Evolutionary conservation across 1,140 invertebrate species (phyloP).

Genomic region (Achatina immaculata): DNA sequence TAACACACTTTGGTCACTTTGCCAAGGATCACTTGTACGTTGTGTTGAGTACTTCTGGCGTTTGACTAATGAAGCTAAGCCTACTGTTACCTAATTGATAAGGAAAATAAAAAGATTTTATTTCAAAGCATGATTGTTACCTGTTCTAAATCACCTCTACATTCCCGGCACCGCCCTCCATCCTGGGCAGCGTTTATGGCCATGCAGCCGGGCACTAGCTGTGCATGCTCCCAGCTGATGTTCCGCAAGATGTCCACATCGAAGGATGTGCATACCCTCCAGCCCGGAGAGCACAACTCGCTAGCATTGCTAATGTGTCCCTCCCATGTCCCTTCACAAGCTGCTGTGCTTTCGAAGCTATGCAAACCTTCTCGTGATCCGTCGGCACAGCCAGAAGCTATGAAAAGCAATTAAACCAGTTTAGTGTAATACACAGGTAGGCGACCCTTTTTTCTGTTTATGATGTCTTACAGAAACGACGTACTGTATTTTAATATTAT

Average conservation of each 20-base stretch:
- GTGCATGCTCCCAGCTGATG: slow-evolving; percentile 64
- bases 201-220: slow-evolving; percentile 61
- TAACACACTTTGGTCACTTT: too few species aligned
- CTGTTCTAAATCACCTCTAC: slow-evolving; percentile 44
- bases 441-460: background rate
- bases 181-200: slow-evolving; percentile 50
- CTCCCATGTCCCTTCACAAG: slow-evolving; percentile 61
- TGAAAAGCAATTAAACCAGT: background rate
- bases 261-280: slow-evolving; percentile 64
- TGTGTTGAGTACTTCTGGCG: too few species aligned
- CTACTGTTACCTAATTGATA: too few species aligned
- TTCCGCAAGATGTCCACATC: slow-evolving; percentile 53
- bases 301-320: slow-evolving; percentile 64
- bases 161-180: slow-evolving; percentile 57
- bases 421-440: background rate
- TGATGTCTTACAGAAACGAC: background rate
- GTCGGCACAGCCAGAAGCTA: slow-evolving; percentile 58
- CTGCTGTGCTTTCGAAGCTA: slow-evolving; percentile 45
- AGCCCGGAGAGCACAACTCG: slow-evolving; percentile 61
- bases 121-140: too few species aligned
- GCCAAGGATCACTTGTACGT: too few species aligned
- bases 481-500: too few species aligned
- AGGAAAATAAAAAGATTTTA: too few species aligned
- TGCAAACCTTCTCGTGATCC: slow-evolving; percentile 48
- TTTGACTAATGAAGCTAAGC: too few species aligned